These are phyloP conservation scores for Neuroterus valhalla DNA, from an alignment of 1,140 invertebrate genomes.

Conservation along the genomic window DNA sequence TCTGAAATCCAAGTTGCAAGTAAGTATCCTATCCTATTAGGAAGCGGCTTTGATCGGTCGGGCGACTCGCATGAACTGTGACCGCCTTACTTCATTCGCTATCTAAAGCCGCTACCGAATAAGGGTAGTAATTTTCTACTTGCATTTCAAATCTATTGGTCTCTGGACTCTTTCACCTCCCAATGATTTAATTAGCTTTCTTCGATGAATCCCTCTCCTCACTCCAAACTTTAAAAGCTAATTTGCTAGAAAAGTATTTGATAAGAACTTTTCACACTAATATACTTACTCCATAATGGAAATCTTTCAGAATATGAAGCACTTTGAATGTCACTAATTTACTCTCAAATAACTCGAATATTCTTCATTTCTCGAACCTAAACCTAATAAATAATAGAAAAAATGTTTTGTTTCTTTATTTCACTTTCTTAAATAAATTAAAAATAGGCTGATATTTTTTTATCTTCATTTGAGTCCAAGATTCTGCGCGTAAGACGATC, in stretches of 20 bases:
- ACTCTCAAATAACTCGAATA: too few species aligned
- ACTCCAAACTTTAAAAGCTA: slow-evolving; percentile 22
- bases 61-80: slow-evolving; percentile 29
- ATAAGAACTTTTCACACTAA: not conserved
- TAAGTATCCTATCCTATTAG: slow-evolving; percentile 31
- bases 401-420: too few species aligned
- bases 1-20: slow-evolving; percentile 16
- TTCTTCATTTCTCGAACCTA: too few species aligned
- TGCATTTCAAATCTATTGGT: slow-evolving; percentile 26
- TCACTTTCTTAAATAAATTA: too few species aligned
- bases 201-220: not conserved
- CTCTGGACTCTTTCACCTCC: slow-evolving; percentile 12
- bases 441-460: too few species aligned
- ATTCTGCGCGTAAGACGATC: too few species aligned
- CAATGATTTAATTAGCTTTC: slow-evolving; percentile 11
- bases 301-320: not conserved
- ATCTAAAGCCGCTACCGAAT: slow-evolving; percentile 23
- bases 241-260: not conserved
- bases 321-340: not conserved
- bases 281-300: not conserved
- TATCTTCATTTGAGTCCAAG: too few species aligned
- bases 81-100: slow-evolving; percentile 19
- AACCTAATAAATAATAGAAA: too few species aligned
- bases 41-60: slow-evolving; percentile 28
- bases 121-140: slow-evolving; percentile 27